A percentile compares a stretch with the other conserved stretches of the same genome.
phyloP scores from a whole-genome alignment of 2,113 vertebrate species.

The Shinisaurus crocodilurus region DNA sequence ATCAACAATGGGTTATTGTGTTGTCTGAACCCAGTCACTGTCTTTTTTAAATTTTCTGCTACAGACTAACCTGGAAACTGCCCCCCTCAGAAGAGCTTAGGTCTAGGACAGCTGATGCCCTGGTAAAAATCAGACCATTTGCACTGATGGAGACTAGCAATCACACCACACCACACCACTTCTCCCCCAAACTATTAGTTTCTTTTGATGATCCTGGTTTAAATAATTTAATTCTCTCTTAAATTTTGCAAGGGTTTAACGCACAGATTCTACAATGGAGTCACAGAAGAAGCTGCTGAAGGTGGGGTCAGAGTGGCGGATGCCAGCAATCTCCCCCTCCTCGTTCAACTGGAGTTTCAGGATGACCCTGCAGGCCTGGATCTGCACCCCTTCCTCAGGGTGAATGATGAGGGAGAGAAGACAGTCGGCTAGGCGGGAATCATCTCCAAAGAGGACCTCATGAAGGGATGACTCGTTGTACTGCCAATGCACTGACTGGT shows the following conservation, averaged over 20 bases:
- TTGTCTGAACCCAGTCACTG: no score
- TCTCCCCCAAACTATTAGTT: background rate
- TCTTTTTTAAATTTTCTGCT: background rate
- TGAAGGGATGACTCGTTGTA: constrained; percentile 55
- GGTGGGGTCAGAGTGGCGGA: background rate
- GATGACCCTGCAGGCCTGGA: constrained; percentile 55
- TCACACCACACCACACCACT: background rate
- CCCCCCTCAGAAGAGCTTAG: background rate
- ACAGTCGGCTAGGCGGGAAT: background rate
- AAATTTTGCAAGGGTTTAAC: constrained; percentile 1
- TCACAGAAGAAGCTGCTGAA: background rate
- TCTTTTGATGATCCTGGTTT: background rate
- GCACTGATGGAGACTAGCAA: background rate
- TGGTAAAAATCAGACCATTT: background rate
- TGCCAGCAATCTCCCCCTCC: background rate
- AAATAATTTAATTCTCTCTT: constrained; percentile 22
- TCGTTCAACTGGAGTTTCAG: constrained; percentile 50
- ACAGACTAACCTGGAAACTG: background rate
- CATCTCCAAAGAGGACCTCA: constrained; percentile 34
- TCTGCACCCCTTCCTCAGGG: constrained; percentile 56
- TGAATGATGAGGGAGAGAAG: constrained; percentile 50
- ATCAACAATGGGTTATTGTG: background rate
- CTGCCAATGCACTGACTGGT: constrained; percentile 54
- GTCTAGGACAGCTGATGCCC: background rate
- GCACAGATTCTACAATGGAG: background rate